Conservation (phyloP, 1,140 invertebrate genomes). For the Pseudomyrmex sp. region DNA sequence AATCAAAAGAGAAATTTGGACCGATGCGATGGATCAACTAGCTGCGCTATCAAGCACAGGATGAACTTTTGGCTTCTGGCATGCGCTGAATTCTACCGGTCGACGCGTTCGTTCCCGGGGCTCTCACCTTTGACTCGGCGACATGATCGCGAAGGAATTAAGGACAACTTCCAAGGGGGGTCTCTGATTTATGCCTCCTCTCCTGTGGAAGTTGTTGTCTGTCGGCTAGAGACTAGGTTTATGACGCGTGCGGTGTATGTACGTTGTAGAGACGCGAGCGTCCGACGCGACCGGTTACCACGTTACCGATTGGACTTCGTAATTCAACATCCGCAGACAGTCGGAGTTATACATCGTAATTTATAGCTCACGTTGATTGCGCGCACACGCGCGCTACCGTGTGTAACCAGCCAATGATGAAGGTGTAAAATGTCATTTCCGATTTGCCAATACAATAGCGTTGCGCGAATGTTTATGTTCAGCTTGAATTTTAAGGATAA, state of each 20-base stretch:
- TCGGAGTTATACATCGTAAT: conserved; percentile 51
- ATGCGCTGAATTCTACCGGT: conserved; percentile 65
- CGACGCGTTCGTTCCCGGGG: conserved; percentile 60
- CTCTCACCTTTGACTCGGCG: conserved; percentile 59
- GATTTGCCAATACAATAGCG: not conserved
- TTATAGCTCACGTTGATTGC: conserved; percentile 41
- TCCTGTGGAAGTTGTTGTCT: conserved; percentile 7
- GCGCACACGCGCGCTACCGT: conserved; percentile 38
- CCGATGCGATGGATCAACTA: conserved; percentile 1
- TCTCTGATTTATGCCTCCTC: conserved; percentile 37
- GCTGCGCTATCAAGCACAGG: conserved; percentile 69
- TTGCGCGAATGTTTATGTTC: not conserved
- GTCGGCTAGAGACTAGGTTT: conserved; percentile 7
- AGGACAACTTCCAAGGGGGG: conserved; percentile 37
- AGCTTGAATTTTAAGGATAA: not conserved
- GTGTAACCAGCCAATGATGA: not conserved
- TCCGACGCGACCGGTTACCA: conserved; percentile 31
- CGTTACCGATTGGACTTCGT: conserved; percentile 46
- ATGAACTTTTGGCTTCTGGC: conserved; percentile 81
- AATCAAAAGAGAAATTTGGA: not conserved
- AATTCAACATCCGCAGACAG: conserved; percentile 36
- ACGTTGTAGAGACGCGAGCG: conserved; percentile 19
- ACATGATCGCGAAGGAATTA: conserved; percentile 50
- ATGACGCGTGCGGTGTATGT: conserved; percentile 23
- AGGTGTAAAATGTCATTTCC: conserved; percentile 18